A percentile compares a stretch with the other conserved stretches of the same genome.
Conservation (phyloP, 1,140 invertebrate genomes). For the Drosophila nigrodunni region DNA sequence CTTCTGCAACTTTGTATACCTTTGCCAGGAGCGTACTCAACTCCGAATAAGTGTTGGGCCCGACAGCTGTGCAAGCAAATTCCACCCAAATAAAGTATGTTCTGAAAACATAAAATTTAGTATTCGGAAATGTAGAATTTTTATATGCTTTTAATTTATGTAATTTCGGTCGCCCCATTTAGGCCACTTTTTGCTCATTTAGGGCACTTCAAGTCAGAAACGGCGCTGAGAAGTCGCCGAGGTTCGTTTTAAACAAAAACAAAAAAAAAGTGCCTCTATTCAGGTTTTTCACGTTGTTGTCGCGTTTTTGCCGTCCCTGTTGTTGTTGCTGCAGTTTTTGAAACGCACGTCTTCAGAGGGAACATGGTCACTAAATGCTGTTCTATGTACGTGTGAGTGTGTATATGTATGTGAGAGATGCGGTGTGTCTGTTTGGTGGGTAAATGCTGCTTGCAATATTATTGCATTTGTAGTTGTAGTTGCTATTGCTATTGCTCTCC, state of each 20-base stretch:
- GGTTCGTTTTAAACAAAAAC: conserved; percentile 48
- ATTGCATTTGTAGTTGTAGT: conserved; percentile 59
- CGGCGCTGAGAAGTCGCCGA: conserved; percentile 33
- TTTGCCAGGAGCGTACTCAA: conserved; percentile 52
- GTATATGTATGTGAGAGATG: conserved; percentile 15
- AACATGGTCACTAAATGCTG: conserved; percentile 54
- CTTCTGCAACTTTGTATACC: conserved; percentile 57
- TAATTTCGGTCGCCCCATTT: conserved; percentile 1
- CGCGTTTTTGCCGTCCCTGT: conserved; percentile 53
- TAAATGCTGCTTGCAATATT: conserved; percentile 62
- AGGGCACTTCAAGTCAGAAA: conserved; percentile 51
- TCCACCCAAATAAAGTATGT: not conserved
- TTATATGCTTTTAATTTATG: not conserved
- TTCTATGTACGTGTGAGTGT: conserved; percentile 17
- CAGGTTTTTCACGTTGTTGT: conserved; percentile 76
- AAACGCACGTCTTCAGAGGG: conserved; percentile 72
- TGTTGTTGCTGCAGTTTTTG: conserved; percentile 56
- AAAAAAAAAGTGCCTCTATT: conserved; percentile 75
- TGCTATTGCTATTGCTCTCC: conserved; percentile 39
- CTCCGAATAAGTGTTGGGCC: conserved; percentile 1
- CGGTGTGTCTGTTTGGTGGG: conserved; percentile 12
- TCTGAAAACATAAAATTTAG: too few relatives aligned
- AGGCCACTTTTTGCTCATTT: conserved; percentile 28
- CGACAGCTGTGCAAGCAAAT: not conserved
- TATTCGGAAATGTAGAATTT: not conserved